Conservation (phyloP, 2,113 vertebrate genomes). For the Baryphthengus martii region DNA sequence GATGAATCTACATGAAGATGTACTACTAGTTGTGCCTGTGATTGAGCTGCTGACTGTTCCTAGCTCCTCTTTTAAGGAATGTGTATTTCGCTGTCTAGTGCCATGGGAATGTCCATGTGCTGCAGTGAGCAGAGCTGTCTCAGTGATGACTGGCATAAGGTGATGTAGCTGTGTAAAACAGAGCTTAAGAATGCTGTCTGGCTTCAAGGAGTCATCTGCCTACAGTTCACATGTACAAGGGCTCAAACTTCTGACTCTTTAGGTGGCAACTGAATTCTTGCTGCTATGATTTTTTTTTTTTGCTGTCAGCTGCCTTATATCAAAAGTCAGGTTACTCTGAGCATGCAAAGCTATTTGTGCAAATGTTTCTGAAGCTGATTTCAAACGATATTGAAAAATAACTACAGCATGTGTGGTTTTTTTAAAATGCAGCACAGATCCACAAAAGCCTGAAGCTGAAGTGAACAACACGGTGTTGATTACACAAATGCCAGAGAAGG, state of each 20-base stretch:
- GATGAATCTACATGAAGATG: neutral
- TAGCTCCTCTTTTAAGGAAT: neutral
- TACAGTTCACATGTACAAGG: neutral
- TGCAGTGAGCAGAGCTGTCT: neutral
- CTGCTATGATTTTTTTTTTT: neutral
- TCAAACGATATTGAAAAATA: neutral
- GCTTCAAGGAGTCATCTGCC: neutral
- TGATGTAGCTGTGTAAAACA: neutral
- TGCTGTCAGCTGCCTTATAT: neutral
- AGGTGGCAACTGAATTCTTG: neutral
- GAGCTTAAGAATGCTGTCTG: neutral
- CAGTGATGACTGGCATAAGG: neutral
- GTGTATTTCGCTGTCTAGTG: neutral
- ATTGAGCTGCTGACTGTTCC: neutral
- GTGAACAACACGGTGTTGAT: neutral
- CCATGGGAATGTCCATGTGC: neutral
- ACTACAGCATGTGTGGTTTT: neutral
- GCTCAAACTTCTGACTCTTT: neutral
- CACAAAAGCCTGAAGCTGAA: slow-evolving; percentile 29
- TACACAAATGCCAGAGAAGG: slow-evolving; percentile 24
- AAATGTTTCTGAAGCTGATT: neutral
- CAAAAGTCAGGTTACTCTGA: neutral
- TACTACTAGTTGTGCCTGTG: neutral
- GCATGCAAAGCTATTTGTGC: neutral
- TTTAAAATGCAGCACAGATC: slow-evolving; percentile 19